These are phyloP conservation scores for Eriocheir sinensis DNA, from an alignment of 1,140 invertebrate species.

Conservation along the genomic window DNA sequence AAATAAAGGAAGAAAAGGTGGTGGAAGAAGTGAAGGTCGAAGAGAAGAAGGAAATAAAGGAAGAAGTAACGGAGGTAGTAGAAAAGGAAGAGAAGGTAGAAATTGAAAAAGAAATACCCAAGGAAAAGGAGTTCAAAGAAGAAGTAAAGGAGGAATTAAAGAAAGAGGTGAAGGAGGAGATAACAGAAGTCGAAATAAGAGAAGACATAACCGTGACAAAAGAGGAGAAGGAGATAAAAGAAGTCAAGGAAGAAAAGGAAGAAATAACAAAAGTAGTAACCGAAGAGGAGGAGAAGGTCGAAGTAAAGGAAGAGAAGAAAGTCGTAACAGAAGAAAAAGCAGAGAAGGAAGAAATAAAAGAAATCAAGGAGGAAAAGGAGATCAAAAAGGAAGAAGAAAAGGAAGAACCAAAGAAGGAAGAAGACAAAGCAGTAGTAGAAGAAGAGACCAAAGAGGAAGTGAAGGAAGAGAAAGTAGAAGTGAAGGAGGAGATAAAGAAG, in stretches of 20 bases:
- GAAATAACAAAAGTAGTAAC: background rate
- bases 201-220: background rate
- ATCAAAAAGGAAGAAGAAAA: background rate
- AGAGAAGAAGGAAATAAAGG: background rate
- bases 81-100: background rate
- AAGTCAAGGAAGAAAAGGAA: background rate
- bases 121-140: conserved; percentile 6
- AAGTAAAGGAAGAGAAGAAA: conserved; percentile 34
- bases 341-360: background rate
- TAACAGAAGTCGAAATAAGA: background rate
- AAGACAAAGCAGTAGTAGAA: background rate
- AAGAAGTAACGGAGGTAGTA: background rate
- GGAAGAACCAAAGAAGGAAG: background rate
- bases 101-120: background rate
- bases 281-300: conserved; percentile 15
- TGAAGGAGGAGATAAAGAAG: background rate
- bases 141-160: conserved; percentile 10
- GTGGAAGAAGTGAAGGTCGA: background rate
- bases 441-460: conserved; percentile 21
- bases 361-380: background rate
- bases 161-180: background rate
- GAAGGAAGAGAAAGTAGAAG: background rate
- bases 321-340: background rate
- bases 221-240: conserved; percentile 2
- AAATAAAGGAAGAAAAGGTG: background rate